phyloP scores from a whole-genome alignment of 2,113 vertebrate species.

The Siphamia tubifer region DNA sequence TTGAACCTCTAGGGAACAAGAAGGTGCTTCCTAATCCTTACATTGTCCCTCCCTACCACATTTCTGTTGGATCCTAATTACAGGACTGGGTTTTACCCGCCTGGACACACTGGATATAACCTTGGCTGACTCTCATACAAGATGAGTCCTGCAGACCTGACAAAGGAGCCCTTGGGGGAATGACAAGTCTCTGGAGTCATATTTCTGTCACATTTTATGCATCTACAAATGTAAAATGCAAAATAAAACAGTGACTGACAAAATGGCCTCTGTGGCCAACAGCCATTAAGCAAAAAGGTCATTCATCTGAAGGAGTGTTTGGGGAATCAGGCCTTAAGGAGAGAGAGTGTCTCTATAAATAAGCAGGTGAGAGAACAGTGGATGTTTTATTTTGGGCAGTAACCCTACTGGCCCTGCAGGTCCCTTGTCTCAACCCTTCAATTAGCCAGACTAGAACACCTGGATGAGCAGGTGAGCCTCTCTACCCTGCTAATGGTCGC shows the following conservation, averaged over 20 bases:
- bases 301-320: conserved; percentile 21
- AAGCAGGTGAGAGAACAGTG: neutral
- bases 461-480: conserved; percentile 74
- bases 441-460: conserved; percentile 70
- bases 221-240: conserved; percentile 34
- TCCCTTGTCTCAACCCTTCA: conserved; percentile 58
- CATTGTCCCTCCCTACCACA: conserved; percentile 36
- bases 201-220: conserved; percentile 9
- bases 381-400: conserved; percentile 30
- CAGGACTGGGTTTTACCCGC: conserved; percentile 36
- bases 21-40: conserved; percentile 67
- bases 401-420: conserved; percentile 37
- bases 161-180: conserved; percentile 30
- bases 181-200: neutral
- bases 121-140: neutral
- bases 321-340: conserved; percentile 11
- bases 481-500: conserved; percentile 59
- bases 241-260: conserved; percentile 1
- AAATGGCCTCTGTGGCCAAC: neutral
- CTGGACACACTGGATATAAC: conserved; percentile 29
- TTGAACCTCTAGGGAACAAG: conserved; percentile 47
- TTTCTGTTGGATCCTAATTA: conserved; percentile 56
- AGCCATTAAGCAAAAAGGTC: conserved; percentile 21
- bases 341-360: conserved; percentile 24
- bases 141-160: conserved; percentile 23